Evolutionary conservation across 2,888 invertebrate genomes (phyloP).

Genomic region (Zygothrica quintamaculata): DNA sequence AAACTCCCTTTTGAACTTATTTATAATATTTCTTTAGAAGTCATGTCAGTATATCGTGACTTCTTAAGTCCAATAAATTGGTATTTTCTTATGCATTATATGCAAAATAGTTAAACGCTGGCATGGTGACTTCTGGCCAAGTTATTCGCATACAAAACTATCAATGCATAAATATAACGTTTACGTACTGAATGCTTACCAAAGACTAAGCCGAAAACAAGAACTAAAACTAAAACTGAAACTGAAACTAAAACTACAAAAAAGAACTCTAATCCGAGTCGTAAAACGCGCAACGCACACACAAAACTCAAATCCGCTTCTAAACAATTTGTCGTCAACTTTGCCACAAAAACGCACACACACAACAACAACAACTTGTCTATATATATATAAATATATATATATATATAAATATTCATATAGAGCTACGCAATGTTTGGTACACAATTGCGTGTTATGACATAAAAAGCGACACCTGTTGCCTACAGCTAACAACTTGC

Average conservation of each 20-base stretch:
- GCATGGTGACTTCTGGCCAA: slow-evolving; percentile 18
- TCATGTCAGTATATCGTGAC: background rate
- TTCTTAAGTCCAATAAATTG: background rate
- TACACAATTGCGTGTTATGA: slow-evolving; percentile 1
- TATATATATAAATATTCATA: slow-evolving; percentile 20
- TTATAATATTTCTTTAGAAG: no score
- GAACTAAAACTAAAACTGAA: slow-evolving; percentile 45
- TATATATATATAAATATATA: slow-evolving; percentile 3
- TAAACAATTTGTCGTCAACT: slow-evolving; percentile 72
- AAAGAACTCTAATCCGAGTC: slow-evolving; percentile 66
- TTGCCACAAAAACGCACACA: slow-evolving; percentile 22
- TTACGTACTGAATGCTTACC: slow-evolving; percentile 38
- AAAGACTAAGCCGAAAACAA: slow-evolving; percentile 35
- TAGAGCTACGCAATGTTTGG: slow-evolving; percentile 17
- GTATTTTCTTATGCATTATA: background rate
- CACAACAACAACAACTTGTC: background rate
- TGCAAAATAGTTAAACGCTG: slow-evolving; percentile 7
- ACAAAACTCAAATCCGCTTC: slow-evolving; percentile 52
- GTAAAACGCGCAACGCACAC: slow-evolving; percentile 38
- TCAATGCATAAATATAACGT: slow-evolving; percentile 44
- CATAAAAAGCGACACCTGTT: slow-evolving; percentile 46
- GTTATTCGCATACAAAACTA: slow-evolving; percentile 33
- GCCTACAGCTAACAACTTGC: background rate
- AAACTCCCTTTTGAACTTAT: no score
- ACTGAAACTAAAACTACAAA: slow-evolving; percentile 47